phyloP scores from a whole-genome alignment of 2,797 vertebrate species.

The Chelmon rostratus region DNA sequence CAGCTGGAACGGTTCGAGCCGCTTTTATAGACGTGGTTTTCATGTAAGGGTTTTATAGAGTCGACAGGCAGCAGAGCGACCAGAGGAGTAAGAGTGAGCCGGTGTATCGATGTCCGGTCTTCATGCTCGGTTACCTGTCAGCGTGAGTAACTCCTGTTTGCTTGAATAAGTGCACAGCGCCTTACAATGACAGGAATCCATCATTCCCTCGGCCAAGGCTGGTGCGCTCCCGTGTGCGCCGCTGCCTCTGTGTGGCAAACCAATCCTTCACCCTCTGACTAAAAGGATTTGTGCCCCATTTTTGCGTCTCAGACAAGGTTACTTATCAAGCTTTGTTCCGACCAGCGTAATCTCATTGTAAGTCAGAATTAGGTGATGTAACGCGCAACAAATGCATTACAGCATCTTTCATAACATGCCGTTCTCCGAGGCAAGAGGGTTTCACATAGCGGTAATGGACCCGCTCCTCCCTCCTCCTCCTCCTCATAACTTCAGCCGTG shows the following conservation, averaged over 20 bases:
- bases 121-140: conserved; percentile 13
- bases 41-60: too few relatives aligned
- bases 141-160: conserved; percentile 14
- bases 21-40: neutral
- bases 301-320: conserved; percentile 79
- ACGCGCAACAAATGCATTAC: conserved; percentile 77
- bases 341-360: conserved; percentile 78
- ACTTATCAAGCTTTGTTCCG: conserved; percentile 78
- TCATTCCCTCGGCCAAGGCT: conserved; percentile 43
- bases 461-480: neutral
- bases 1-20: conserved; percentile 32
- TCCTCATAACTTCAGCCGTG: conserved; percentile 37
- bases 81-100: neutral
- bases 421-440: conserved; percentile 54
- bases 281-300: conserved; percentile 80
- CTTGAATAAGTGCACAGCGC: conserved; percentile 25
- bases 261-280: conserved; percentile 68
- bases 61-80: too few relatives aligned
- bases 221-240: conserved; percentile 9
- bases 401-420: conserved; percentile 74
- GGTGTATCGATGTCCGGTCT: conserved; percentile 11
- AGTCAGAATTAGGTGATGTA: conserved; percentile 81
- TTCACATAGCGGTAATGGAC: conserved; percentile 63
- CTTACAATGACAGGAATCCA: conserved; percentile 50
- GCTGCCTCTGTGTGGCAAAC: conserved; percentile 54